phyloP scores from a whole-genome alignment of 2,113 vertebrate genomes.

The Oncorhynchus mykiss region DNA sequence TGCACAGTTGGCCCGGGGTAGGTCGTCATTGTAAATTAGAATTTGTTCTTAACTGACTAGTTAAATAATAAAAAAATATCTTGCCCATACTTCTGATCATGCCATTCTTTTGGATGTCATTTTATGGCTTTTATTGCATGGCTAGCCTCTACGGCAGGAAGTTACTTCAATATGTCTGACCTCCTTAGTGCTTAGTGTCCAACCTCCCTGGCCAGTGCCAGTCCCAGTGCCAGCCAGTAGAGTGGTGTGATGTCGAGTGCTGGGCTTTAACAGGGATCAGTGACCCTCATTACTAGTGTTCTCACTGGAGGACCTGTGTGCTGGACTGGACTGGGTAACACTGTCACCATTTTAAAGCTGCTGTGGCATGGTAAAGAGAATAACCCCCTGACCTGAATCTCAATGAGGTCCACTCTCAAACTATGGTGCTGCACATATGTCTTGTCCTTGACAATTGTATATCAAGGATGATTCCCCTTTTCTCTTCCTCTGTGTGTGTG shows the following conservation, averaged over 20 bases:
- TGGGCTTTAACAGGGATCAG: neutral
- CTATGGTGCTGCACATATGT: no score
- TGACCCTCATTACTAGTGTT: conserved; percentile 11
- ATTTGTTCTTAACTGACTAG: no score
- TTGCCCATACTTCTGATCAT: neutral
- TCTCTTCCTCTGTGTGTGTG: neutral
- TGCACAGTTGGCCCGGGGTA: no score
- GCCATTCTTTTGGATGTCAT: neutral
- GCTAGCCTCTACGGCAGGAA: conserved; percentile 3
- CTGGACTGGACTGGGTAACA: neutral
- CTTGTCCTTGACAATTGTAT: no score
- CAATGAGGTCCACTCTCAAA: no score
- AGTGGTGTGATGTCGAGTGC: neutral
- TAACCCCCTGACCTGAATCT: neutral
- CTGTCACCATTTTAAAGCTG: conserved; percentile 5
- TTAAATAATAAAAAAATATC: no score
- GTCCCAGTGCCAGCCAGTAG: neutral
- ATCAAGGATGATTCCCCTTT: no score
- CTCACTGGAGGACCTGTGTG: conserved; percentile 1
- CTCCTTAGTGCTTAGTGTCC: neutral
- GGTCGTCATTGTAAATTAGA: no score
- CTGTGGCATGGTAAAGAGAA: neutral
- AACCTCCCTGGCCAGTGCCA: neutral
- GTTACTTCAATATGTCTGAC: neutral
- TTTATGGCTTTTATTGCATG: neutral